phyloP scores from a whole-genome alignment of 2,113 vertebrate genomes.

The Fukomys damarensis region DNA sequence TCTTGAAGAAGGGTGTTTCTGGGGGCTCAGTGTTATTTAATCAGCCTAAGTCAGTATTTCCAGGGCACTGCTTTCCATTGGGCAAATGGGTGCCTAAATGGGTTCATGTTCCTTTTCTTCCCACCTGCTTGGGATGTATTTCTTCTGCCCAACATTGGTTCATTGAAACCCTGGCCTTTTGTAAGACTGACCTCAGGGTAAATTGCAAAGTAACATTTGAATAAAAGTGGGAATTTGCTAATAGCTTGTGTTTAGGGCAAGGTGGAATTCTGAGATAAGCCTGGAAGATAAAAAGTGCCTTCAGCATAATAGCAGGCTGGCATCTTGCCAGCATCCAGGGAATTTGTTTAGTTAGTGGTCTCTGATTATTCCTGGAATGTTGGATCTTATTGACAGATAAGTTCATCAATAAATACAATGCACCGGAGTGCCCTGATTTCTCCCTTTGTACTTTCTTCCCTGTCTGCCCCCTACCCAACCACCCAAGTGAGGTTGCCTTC shows the following conservation, averaged over 20 bases:
- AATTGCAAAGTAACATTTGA: slow-evolving; percentile 60
- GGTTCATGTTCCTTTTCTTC: not conserved
- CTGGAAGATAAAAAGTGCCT: slow-evolving; percentile 82
- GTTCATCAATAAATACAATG: slow-evolving; percentile 85
- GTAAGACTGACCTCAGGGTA: slow-evolving; percentile 39
- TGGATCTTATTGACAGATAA: slow-evolving; percentile 85
- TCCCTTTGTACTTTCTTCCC: slow-evolving; percentile 56
- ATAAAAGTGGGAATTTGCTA: slow-evolving; percentile 63
- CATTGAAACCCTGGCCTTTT: slow-evolving; percentile 40
- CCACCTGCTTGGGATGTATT: not conserved
- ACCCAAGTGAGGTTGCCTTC: slow-evolving; percentile 65
- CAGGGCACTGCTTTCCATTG: not conserved
- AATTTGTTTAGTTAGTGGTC: slow-evolving; percentile 84
- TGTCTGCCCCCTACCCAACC: not conserved
- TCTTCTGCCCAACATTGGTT: slow-evolving; percentile 5
- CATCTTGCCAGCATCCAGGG: slow-evolving; percentile 81
- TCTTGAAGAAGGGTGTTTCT: slow-evolving; percentile 17
- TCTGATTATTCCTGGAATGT: slow-evolving; percentile 90
- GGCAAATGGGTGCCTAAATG: not conserved
- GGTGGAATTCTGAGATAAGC: slow-evolving; percentile 60
- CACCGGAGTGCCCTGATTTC: slow-evolving; percentile 82
- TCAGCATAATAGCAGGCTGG: slow-evolving; percentile 86
- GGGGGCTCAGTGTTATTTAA: slow-evolving; percentile 54
- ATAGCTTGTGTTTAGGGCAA: slow-evolving; percentile 35
- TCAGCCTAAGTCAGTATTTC: not conserved